Evolutionary conservation across 2,113 vertebrate genomes (phyloP).

Genomic region (Pollimyrus isidori): DNA sequence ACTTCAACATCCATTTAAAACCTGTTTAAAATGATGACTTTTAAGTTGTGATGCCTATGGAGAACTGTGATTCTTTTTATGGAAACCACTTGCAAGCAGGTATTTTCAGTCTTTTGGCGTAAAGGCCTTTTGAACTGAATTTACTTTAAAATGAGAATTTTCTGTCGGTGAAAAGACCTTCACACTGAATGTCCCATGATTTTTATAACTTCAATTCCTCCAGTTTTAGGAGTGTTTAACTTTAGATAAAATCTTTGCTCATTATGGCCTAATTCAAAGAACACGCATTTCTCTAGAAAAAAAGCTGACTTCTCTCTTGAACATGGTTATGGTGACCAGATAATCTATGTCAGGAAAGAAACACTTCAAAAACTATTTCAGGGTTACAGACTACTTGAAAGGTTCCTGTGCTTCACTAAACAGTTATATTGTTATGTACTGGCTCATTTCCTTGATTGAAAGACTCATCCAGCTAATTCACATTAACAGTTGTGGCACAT

Average conservation of each 20-base stretch:
- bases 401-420: not conserved
- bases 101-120: not conserved
- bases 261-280: not conserved
- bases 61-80: not conserved
- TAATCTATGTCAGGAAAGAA: not conserved
- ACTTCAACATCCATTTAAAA: not conserved
- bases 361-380: not conserved
- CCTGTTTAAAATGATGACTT: not conserved
- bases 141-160: slow-evolving; percentile 6
- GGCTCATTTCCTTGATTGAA: not conserved
- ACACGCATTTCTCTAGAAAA: not conserved
- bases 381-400: not conserved
- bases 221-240: not conserved
- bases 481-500: not conserved
- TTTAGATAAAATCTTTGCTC: not conserved
- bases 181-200: slow-evolving; percentile 11
- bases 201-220: not conserved
- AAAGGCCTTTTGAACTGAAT: not conserved
- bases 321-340: not conserved
- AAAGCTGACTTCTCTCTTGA: not conserved
- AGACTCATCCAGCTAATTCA: not conserved
- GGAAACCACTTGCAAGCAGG: not conserved
- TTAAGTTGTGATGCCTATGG: not conserved
- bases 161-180: slow-evolving; percentile 22
- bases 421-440: not conserved